Conservation (phyloP, 2,113 vertebrate species). For the Aptenodytes forsteri region DNA sequence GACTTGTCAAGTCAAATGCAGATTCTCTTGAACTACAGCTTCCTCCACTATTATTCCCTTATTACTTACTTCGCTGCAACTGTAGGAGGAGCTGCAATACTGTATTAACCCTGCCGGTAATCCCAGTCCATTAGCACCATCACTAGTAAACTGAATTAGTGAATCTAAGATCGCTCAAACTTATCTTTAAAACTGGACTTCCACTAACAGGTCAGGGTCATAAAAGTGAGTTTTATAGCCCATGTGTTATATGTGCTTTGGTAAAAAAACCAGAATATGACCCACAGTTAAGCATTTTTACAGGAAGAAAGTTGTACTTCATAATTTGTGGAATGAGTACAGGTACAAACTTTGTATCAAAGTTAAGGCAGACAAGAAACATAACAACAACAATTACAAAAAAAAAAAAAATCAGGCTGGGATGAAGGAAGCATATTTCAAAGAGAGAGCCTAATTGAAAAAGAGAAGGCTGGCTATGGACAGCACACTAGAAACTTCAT, state of each 20-base stretch:
- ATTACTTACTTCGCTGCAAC: neutral
- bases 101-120: neutral
- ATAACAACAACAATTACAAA: neutral
- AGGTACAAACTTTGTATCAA: neutral
- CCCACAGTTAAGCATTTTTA: neutral
- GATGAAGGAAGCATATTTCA: neutral
- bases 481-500: neutral
- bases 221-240: neutral
- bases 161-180: neutral
- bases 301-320: neutral
- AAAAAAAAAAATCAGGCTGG: neutral
- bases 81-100: neutral
- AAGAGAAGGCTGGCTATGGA: neutral
- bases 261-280: neutral
- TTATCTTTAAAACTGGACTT: neutral
- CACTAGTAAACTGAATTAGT: neutral
- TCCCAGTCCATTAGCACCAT: neutral
- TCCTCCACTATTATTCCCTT: neutral
- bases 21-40: neutral
- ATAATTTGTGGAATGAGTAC: neutral
- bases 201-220: neutral
- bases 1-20: neutral
- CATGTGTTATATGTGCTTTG: neutral
- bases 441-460: neutral
- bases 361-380: neutral